phyloP scores from a whole-genome alignment of 2,888 invertebrate genomes.

The Chloroclysta siterata region DNA sequence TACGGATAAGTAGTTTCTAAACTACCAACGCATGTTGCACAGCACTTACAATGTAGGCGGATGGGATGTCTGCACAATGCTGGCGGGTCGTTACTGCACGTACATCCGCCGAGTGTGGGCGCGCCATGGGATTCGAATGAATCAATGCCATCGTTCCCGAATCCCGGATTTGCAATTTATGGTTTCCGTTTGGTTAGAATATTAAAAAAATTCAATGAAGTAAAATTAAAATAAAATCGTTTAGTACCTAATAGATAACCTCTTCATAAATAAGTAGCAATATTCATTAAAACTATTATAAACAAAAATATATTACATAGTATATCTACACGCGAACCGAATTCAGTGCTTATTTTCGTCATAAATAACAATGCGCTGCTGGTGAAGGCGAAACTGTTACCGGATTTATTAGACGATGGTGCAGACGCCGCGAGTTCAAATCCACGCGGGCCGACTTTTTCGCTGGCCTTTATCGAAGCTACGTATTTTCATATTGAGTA shows the following conservation, averaged over 20 bases:
- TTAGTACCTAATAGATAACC: too few species aligned
- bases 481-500: conserved; percentile 33
- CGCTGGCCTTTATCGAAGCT: conserved; percentile 34
- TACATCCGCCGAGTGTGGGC: conserved; percentile 24
- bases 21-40: conserved; percentile 16
- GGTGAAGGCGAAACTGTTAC: conserved; percentile 7
- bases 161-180: conserved; percentile 20
- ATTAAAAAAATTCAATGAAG: not conserved
- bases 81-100: conserved; percentile 15
- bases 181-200: conserved; percentile 12
- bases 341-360: conserved; percentile 15
- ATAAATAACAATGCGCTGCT: conserved; percentile 1
- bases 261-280: too few species aligned
- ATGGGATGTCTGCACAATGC: conserved; percentile 28
- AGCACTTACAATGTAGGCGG: conserved; percentile 23
- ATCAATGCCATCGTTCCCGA: conserved; percentile 19
- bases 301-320: not conserved
- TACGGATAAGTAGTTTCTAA: too few species aligned
- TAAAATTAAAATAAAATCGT: not conserved
- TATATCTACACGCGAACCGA: not conserved
- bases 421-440: conserved; percentile 16
- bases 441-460: conserved; percentile 19
- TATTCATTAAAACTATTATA: not conserved
- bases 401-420: not conserved
- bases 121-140: conserved; percentile 21